Percentiles rank a stretch among this genome's conserved stretches.
These are phyloP conservation scores for Sycobia sp. DNA, from an alignment of 1,140 invertebrate species.

Conservation along the genomic window DNA sequence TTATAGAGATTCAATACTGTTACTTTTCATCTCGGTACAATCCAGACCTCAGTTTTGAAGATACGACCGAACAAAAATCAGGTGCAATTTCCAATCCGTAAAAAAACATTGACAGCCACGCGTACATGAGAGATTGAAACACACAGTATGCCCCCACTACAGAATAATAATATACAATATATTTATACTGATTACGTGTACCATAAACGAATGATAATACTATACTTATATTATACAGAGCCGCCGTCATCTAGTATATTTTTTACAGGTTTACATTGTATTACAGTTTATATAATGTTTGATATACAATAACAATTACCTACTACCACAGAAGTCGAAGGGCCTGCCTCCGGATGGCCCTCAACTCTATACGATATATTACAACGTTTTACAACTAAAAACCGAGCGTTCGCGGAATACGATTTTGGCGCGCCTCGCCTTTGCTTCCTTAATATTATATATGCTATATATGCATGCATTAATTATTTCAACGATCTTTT, in stretches of 20 bases:
- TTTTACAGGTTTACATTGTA: constrained; percentile 65
- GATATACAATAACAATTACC: constrained; percentile 61
- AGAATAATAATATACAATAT: constrained; percentile 60
- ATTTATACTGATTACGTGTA: constrained; percentile 62
- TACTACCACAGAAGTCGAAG: constrained; percentile 45
- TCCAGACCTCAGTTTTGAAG: no score
- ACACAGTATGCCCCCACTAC: constrained; percentile 42
- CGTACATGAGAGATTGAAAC: constrained; percentile 36
- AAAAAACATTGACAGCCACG: not conserved
- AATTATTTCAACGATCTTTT: no score
- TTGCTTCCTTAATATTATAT: no score
- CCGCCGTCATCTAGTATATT: constrained; percentile 62
- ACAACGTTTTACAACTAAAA: constrained; percentile 47
- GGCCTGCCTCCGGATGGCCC: constrained; percentile 38
- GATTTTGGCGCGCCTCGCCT: no score
- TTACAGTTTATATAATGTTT: constrained; percentile 63
- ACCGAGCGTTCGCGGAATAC: constrained; percentile 45
- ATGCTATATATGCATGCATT: no score
- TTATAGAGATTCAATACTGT: no score
- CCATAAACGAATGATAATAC: constrained; percentile 61
- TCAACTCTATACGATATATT: constrained; percentile 45
- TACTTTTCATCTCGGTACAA: no score
- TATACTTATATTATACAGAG: constrained; percentile 62
- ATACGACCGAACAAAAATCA: no score
- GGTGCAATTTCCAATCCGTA: no score